Base-by-base conservation (phyloP, 2,888 invertebrate species). In the Microctonus brassicae region DNA sequence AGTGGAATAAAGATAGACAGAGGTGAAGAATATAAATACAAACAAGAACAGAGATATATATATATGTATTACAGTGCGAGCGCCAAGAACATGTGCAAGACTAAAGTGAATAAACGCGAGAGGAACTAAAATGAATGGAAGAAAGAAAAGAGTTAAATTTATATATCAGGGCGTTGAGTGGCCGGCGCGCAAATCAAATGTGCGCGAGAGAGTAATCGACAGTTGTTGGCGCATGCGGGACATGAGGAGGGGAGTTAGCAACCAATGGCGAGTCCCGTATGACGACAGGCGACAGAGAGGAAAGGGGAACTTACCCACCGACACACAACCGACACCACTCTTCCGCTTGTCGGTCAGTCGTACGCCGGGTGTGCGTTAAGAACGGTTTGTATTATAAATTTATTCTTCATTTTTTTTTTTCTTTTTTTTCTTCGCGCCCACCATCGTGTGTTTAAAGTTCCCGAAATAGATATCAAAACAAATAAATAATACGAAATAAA, bases 361-460 rank as follows among this genome's bases (percentile, higher is more conserved):
- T 80, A 82, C 82, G 84, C 81, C 81, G 83, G 80, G 78, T 82
- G 84, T 82, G 84, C 83, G 78, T 53, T 34, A 20, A 17, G 47
- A 17, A 64, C 47, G 29, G 20, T 34, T 22, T 9, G 4, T 29
- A 33, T 63, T 11, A 5, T 7, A 29, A 10, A 24, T 39, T 24
- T 39, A 39, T 42, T 24, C n/a, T n/a, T n/a, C n/a, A n/a, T n/a
- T n/a, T n/a, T n/a, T n/a, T n/a, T n/a, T n/a, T n/a, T n/a, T n/a
- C n/a, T 22, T 17, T 33, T 52, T 52, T 53, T 52, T 33, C 1
- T 39, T 39, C 13, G 3, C 6, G 2, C 6, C 22, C 17, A 24
- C 34, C 22, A 17, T 34, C 0, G 22, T 11, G 2, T 1, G 33
- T 13, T 60, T n/a, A 13, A 26, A 7, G 26, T n/a, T 7, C 47